Conservation (phyloP, 2,888 invertebrate genomes). For the Synergus umbraculus region DNA sequence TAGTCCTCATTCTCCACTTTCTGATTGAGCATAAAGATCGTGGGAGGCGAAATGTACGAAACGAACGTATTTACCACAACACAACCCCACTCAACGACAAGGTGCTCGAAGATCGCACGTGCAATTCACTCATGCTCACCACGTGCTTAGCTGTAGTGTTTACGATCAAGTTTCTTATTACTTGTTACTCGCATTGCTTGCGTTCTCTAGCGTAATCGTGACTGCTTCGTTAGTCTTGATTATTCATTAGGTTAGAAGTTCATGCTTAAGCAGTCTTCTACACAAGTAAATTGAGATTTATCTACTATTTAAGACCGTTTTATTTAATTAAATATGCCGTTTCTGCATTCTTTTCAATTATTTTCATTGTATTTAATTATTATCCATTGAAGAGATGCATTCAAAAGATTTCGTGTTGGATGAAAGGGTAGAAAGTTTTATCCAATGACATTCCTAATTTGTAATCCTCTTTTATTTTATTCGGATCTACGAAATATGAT, state of each 20-base stretch:
- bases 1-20: constrained; percentile 75
- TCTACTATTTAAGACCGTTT: background rate
- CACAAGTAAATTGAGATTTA: constrained; percentile 27
- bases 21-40: constrained; percentile 58
- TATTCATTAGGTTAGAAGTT: constrained; percentile 54
- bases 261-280: background rate
- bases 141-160: constrained; percentile 39
- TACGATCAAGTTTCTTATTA: constrained; percentile 42
- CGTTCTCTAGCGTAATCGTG: constrained; percentile 46
- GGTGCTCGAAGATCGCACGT: constrained; percentile 16
- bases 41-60: constrained; percentile 56
- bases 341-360: background rate
- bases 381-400: background rate
- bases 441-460: background rate
- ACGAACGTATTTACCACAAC: constrained; percentile 38
- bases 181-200: constrained; percentile 34
- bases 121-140: constrained; percentile 24
- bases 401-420: background rate
- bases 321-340: background rate
- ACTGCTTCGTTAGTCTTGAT: constrained; percentile 54
- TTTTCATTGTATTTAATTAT: background rate
- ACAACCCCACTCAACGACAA: constrained; percentile 8
- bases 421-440: background rate
- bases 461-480: background rate
- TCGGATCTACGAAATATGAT: background rate